Conservation (phyloP, 2,888 invertebrate species). For the Malthinus flaveolus region DNA sequence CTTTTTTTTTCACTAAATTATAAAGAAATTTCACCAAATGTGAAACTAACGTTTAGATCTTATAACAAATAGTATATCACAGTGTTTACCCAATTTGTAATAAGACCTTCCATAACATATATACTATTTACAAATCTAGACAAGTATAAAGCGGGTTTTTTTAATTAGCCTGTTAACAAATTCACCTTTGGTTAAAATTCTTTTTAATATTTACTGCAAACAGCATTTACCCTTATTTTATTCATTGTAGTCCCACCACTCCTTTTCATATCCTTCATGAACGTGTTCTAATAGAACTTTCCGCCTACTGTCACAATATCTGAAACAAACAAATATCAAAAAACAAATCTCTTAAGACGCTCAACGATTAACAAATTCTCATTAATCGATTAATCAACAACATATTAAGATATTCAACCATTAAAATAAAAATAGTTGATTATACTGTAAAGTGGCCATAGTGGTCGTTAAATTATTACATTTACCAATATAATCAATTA, state of each 20-base stretch:
- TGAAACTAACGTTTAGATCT: no score
- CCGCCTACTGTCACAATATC: conserved; percentile 97
- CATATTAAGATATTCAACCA: neutral
- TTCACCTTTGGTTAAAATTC: conserved; percentile 6
- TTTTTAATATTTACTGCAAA: conserved; percentile 1
- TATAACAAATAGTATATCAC: no score
- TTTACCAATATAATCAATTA: no score
- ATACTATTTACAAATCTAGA: neutral
- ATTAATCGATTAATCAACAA: conserved; percentile 15
- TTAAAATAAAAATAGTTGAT: neutral
- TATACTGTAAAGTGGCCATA: no score
- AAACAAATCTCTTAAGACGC: no score
- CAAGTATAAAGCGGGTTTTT: neutral
- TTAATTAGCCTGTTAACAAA: conserved; percentile 1
- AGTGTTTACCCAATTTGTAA: no score
- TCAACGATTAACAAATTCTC: conserved; percentile 13
- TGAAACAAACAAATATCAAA: conserved; percentile 55
- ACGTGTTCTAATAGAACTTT: conserved; percentile 96
- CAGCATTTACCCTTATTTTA: conserved; percentile 48
- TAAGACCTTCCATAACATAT: no score
- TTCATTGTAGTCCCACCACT: conserved; percentile 96
- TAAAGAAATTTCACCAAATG: no score
- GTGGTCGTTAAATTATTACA: no score
- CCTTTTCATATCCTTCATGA: conserved; percentile 98
- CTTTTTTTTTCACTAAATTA: no score